Base-by-base conservation (phyloP, 2,888 invertebrate species). In the Tillus elongatus region DNA sequence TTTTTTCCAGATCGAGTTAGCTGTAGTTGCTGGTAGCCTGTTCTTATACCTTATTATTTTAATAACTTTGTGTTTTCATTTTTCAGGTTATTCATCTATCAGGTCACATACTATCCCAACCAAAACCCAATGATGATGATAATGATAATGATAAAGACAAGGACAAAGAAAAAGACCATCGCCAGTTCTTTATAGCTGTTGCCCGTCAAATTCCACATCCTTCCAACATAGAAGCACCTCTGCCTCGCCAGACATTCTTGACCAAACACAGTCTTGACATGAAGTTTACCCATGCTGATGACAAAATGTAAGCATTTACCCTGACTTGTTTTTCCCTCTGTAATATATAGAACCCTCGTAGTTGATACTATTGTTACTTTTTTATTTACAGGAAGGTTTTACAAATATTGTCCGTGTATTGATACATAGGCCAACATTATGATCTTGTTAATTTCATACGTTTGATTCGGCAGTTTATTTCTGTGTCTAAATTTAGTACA, bases 231-330 rank as follows among this genome's bases (percentile, higher is more conserved):
- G 92, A 93, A 64, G 79, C 86, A 49, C 91, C 90, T 0, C 66
- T 95, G 47, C 91, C 89, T 47, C 79, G 79, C 51, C 82, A 86
- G 57, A 91, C 92, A 0, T 95, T 95, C 68, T 70, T 93, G 40
- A 89, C 89, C 11, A 86, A 90, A 60, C 95, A 95, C 63, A 82
- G 78, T 53, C 72, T 92, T 58, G 90, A 91, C 60, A 93, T 95
- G 92, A 91, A 87, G 60, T 92, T 92, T 59, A 90, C 89, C 13
- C 89, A 90, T 60, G 88, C 86, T 41, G 95, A 95, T 67, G 91
- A 92, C 49, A 84, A 55, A 42, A 54, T 85, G 93, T 93, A 64
- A 77, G 80, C 74, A 51, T 35, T 19, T 19, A n/a, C n/a, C n/a
- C n/a, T n/a, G n/a, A n/a, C n/a, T n/a, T n/a, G n/a, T n/a, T n/a